A percentile compares a stretch with the other conserved stretches of the same genome.
phyloP scores from a whole-genome alignment of 2,113 vertebrate genomes.

The Nerophis ophidion region DNA sequence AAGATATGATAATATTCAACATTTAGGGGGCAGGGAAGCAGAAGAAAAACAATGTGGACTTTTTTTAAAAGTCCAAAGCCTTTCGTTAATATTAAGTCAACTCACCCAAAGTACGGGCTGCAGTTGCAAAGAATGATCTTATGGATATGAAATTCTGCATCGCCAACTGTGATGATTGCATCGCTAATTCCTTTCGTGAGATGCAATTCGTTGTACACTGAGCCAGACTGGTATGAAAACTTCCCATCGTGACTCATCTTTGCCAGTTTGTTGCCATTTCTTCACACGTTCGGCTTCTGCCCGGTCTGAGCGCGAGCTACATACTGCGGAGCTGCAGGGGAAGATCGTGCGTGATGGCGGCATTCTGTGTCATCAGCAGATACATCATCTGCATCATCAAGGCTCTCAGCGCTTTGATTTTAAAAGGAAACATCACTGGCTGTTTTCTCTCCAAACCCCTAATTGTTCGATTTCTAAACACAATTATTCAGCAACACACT shows the following conservation, averaged over 20 bases:
- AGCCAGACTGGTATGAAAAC: neutral
- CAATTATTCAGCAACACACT: no score
- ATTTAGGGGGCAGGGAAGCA: no score
- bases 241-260: slow-evolving; percentile 4
- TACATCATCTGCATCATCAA: slow-evolving; percentile 3
- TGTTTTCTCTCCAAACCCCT: no score
- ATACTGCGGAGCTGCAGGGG: no score
- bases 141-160: slow-evolving; percentile 14
- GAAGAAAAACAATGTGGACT: neutral
- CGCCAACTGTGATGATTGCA: slow-evolving; percentile 12
- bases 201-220: slow-evolving; percentile 15
- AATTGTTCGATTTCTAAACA: no score
- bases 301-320: neutral
- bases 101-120: slow-evolving; percentile 37
- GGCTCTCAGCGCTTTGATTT: neutral
- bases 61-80: neutral
- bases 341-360: neutral
- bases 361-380: neutral
- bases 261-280: neutral
- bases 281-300: slow-evolving; percentile 3
- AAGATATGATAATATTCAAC: neutral
- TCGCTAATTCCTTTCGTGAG: slow-evolving; percentile 22
- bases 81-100: neutral
- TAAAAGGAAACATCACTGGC: neutral
- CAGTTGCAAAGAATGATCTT: slow-evolving; percentile 37